phyloP scores from a whole-genome alignment of 2,888 invertebrate species.

The Cataglyphis altisquamis region DNA sequence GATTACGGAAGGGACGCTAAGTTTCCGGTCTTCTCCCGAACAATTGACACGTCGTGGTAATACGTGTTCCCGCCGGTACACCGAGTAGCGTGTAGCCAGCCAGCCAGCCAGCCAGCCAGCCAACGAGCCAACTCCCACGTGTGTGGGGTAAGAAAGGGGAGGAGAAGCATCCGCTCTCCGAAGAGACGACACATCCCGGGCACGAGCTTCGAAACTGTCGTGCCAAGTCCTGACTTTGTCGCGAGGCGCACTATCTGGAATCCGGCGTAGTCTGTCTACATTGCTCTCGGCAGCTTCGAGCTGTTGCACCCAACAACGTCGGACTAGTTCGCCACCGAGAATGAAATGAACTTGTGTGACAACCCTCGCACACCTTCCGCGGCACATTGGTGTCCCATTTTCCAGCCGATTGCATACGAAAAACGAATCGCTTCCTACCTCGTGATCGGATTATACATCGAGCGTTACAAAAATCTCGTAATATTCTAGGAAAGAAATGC shows the following conservation, averaged over 20 bases:
- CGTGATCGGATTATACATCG: not conserved
- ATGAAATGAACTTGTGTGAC: slow-evolving; percentile 73
- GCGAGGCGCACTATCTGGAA: slow-evolving; percentile 67
- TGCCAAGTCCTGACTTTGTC: slow-evolving; percentile 78
- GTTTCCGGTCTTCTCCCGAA: slow-evolving; percentile 77
- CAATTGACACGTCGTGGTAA: slow-evolving; percentile 78
- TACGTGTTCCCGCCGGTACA: slow-evolving; percentile 65
- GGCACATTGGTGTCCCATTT: slow-evolving; percentile 45
- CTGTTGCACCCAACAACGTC: slow-evolving; percentile 49
- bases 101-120: not conserved
- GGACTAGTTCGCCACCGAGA: slow-evolving; percentile 62
- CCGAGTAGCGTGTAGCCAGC: not conserved
- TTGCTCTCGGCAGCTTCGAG: slow-evolving; percentile 62
- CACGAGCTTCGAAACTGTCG: slow-evolving; percentile 75
- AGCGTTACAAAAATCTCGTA: not conserved
- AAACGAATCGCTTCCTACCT: slow-evolving; percentile 11
- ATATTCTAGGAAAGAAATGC: not conserved
- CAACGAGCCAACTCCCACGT: not conserved
- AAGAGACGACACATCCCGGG: slow-evolving; percentile 67
- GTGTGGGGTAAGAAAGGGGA: not conserved
- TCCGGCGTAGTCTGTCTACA: slow-evolving; percentile 52
- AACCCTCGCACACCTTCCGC: slow-evolving; percentile 56
- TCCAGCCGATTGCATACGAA: slow-evolving; percentile 50
- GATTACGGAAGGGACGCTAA: slow-evolving; percentile 72
- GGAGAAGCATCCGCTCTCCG: slow-evolving; percentile 44